A percentile compares a stretch with the other conserved stretches of the same genome.
Evolutionary conservation across 2,888 invertebrate genomes (phyloP).

Genomic region (Malthinus flaveolus): DNA sequence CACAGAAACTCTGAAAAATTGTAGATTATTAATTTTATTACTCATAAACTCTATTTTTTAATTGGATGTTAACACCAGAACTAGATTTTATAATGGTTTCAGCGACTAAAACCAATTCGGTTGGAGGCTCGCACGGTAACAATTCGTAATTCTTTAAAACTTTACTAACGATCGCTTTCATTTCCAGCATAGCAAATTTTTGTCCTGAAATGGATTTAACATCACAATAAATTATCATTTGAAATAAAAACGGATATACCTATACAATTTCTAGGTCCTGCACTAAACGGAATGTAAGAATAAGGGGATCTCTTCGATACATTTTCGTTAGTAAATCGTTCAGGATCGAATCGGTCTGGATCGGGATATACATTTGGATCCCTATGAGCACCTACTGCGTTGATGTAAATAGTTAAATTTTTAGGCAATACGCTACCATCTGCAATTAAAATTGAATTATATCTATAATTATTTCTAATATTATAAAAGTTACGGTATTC

Average conservation of each 20-base stretch:
- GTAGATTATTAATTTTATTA: no score
- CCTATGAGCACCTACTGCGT: constrained; percentile 52
- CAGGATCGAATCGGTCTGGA: constrained; percentile 59
- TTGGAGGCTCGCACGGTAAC: constrained; percentile 35
- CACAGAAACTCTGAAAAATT: no score
- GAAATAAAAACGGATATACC: no score
- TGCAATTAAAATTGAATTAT: not conserved
- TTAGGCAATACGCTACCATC: constrained; percentile 40
- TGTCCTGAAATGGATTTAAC: constrained; percentile 44
- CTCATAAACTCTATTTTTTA: constrained; percentile 18
- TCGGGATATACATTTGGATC: constrained; percentile 58
- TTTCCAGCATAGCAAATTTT: constrained; percentile 57
- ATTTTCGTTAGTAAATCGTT: constrained; percentile 56
- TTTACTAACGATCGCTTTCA: constrained; percentile 58
- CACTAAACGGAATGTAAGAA: constrained; percentile 64
- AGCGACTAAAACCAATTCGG: constrained; percentile 52
- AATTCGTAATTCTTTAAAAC: constrained; percentile 56
- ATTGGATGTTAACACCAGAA: constrained; percentile 54
- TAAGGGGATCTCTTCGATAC: constrained; percentile 53
- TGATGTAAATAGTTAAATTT: constrained; percentile 39
- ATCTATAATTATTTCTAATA: not conserved
- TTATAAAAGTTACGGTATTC: constrained; percentile 40
- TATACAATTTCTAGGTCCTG: constrained; percentile 36
- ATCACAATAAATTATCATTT: not conserved
- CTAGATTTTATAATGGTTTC: constrained; percentile 57